Evolutionary conservation across 2,888 invertebrate genomes (phyloP).

Genomic region (Drosophila testacea): DNA sequence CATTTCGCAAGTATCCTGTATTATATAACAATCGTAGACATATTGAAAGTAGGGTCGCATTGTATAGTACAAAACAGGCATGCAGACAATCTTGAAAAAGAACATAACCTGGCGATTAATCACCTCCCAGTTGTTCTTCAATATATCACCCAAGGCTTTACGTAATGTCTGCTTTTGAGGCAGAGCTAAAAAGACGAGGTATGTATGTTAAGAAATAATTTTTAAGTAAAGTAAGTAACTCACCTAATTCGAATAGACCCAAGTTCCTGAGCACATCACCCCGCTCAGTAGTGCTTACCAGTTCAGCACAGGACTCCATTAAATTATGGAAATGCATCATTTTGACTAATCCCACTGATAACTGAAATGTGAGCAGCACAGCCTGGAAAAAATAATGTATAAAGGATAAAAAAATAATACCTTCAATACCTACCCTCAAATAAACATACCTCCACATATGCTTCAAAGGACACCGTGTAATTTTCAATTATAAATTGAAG

Average conservation of each 20-base stretch:
- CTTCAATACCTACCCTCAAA: too few species aligned
- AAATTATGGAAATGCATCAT: constrained; percentile 54
- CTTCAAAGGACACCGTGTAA: constrained; percentile 62
- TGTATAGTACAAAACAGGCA: constrained; percentile 65
- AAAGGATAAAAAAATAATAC: too few species aligned
- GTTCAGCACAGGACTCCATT: constrained; percentile 30
- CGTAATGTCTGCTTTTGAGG: constrained; percentile 43
- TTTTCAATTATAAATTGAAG: constrained; percentile 60
- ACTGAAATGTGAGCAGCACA: constrained; percentile 63
- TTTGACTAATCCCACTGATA: constrained; percentile 65
- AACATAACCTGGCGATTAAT: constrained; percentile 72
- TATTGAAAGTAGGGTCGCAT: constrained; percentile 70
- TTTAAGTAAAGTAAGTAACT: not conserved
- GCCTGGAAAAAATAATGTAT: constrained; percentile 33
- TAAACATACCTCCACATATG: constrained; percentile 65
- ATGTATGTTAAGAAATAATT: too few species aligned
- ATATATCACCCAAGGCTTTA: constrained; percentile 40
- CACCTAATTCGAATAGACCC: constrained; percentile 67
- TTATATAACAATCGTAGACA: constrained; percentile 61
- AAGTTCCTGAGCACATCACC: constrained; percentile 49
- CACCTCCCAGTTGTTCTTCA: constrained; percentile 50
- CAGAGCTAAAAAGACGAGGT: constrained; percentile 33
- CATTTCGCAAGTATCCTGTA: constrained; percentile 60
- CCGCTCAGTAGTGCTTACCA: constrained; percentile 54
- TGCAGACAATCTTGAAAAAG: constrained; percentile 63